Evolutionary conservation across 1,140 invertebrate genomes (phyloP).

Genomic region (Pseudomyrmex flavicornis): DNA sequence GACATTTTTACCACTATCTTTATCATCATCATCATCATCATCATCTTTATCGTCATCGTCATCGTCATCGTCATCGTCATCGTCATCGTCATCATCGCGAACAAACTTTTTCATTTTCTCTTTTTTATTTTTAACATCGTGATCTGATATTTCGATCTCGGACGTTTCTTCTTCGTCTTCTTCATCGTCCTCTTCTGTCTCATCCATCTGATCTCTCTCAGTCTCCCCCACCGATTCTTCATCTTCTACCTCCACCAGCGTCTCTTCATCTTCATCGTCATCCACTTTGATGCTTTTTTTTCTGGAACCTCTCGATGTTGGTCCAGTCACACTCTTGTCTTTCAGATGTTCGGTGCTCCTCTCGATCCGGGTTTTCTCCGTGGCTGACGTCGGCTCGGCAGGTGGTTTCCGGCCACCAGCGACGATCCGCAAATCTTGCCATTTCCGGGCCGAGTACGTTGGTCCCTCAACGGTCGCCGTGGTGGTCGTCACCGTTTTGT

Average conservation of each 20-base stretch:
- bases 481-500: slow-evolving; percentile 51
- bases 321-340: not conserved
- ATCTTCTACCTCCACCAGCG: slow-evolving; percentile 31
- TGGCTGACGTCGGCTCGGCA: slow-evolving; percentile 67
- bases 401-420: slow-evolving; percentile 74
- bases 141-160: slow-evolving; percentile 4
- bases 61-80: slow-evolving; percentile 25
- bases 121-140: slow-evolving; percentile 49
- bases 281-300: slow-evolving; percentile 35
- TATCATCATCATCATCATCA: slow-evolving; percentile 37
- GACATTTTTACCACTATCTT: not conserved
- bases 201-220: slow-evolving; percentile 31
- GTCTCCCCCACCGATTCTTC: slow-evolving; percentile 9
- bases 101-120: slow-evolving; percentile 12
- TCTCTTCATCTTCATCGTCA: slow-evolving; percentile 45
- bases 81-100: not conserved
- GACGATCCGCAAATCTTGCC: slow-evolving; percentile 68
- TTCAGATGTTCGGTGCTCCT: not conserved
- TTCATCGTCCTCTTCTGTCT: slow-evolving; percentile 31
- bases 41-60: slow-evolving; percentile 53
- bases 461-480: slow-evolving; percentile 15
- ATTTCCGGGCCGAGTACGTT: slow-evolving; percentile 62
- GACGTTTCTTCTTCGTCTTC: slow-evolving; percentile 32
- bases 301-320: not conserved
- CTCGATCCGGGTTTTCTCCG: not conserved